Percentiles rank a stretch among this genome's conserved stretches.
These are phyloP conservation scores for Athalia cordata DNA, from an alignment of 2,888 invertebrate species.

Conservation along the genomic window DNA sequence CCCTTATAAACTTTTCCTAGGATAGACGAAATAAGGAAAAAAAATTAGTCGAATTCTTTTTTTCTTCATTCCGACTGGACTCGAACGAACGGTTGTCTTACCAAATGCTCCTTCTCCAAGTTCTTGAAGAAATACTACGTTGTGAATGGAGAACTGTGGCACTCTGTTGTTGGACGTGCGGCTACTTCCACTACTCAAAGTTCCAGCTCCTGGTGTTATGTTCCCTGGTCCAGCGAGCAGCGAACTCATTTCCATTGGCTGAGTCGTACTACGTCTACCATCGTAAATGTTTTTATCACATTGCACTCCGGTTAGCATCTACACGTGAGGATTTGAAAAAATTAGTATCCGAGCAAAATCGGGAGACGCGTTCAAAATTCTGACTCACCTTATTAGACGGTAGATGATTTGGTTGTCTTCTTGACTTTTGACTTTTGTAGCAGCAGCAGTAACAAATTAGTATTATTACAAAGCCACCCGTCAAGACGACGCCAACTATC, in stretches of 20 bases:
- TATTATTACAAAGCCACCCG: conserved; percentile 76
- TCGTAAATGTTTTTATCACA: conserved; percentile 85
- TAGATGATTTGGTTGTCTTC: conserved; percentile 67
- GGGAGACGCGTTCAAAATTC: conserved; percentile 49
- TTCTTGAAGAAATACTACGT: conserved; percentile 91
- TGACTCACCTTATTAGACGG: conserved; percentile 67
- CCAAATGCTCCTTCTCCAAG: conserved; percentile 98
- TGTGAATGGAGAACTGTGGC: conserved; percentile 89
- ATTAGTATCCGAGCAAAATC: conserved; percentile 44
- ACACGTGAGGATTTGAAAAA: conserved; percentile 10
- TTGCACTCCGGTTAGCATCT: conserved; percentile 70
- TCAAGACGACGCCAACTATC: conserved; percentile 78
- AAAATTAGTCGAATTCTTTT: conserved; percentile 8
- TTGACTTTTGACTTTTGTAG: conserved; percentile 67
- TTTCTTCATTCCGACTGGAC: background rate
- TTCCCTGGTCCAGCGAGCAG: conserved; percentile 78
- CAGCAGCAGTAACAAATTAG: conserved; percentile 80
- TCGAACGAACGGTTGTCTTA: conserved; percentile 60
- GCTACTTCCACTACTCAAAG: conserved; percentile 74
- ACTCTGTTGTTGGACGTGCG: conserved; percentile 78
- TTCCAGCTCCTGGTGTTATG: conserved; percentile 75
- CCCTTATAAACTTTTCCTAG: conserved; percentile 95
- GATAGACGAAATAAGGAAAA: background rate
- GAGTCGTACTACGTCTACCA: conserved; percentile 84
- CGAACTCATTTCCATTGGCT: conserved; percentile 90